phyloP scores from a whole-genome alignment of 1,140 invertebrate species.

The Pararge aegeria region DNA sequence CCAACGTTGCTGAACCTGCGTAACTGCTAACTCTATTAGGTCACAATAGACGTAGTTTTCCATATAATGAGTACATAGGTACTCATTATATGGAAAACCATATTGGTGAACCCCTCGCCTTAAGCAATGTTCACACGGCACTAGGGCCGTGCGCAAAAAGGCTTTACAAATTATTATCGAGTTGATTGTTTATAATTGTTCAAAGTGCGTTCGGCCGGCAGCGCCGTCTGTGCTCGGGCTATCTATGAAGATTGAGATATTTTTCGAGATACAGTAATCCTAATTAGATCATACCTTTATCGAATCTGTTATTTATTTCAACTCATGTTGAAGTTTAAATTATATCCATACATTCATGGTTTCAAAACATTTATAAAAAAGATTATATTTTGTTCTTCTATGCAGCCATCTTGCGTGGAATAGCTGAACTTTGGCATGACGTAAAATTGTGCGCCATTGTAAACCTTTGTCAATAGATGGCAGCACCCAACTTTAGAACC shows the following conservation, averaged over 20 bases:
- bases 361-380: too few species aligned
- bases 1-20: too few species aligned
- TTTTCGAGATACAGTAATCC: not conserved
- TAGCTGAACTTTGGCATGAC: not conserved
- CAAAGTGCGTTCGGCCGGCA: slow-evolving; percentile 1
- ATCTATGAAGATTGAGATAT: not conserved
- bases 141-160: slow-evolving; percentile 62
- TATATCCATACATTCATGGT: too few species aligned
- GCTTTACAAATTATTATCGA: slow-evolving; percentile 49
- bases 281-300: not conserved
- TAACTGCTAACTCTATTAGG: too few species aligned
- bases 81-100: too few species aligned
- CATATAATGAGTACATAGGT: too few species aligned
- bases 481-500: not conserved
- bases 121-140: slow-evolving; percentile 56
- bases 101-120: slow-evolving; percentile 30
- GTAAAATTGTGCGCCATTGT: not conserved
- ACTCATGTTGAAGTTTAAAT: too few species aligned
- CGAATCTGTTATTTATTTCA: too few species aligned
- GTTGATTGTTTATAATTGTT: slow-evolving; percentile 28
- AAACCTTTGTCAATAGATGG: not conserved
- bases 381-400: not conserved
- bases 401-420: not conserved
- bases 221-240: not conserved
- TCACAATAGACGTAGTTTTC: too few species aligned